A percentile compares a stretch with the other conserved stretches of the same genome.
Conservation (phyloP, 1,140 invertebrate species). For the Neodiprion fabricii region DNA sequence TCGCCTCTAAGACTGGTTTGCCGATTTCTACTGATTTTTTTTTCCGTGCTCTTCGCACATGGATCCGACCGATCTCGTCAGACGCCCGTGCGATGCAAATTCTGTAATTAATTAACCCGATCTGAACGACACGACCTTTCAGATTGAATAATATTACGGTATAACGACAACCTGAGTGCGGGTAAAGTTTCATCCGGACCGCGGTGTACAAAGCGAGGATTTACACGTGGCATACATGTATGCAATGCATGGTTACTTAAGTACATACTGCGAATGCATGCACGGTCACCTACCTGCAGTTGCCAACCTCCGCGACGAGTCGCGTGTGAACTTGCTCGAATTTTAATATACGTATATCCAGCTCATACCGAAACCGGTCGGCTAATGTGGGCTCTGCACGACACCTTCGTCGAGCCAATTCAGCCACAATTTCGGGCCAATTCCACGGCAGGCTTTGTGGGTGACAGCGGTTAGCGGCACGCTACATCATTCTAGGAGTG, state of each 20-base stretch:
- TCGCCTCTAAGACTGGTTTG: too few relatives aligned
- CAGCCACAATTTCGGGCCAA: neutral
- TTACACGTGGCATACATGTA: too few relatives aligned
- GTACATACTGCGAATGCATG: neutral
- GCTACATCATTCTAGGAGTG: constrained; percentile 25
- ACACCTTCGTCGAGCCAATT: constrained; percentile 16
- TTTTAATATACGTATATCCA: neutral
- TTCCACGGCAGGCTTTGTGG: neutral
- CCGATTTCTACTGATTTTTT: too few relatives aligned
- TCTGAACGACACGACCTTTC: neutral
- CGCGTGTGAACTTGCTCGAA: neutral
- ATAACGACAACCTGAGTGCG: neutral
- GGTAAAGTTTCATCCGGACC: too few relatives aligned
- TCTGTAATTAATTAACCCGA: neutral
- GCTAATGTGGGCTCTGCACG: constrained; percentile 29
- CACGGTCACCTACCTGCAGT: neutral
- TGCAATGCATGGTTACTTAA: neutral
- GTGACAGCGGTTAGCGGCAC: constrained; percentile 9
- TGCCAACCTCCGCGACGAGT: neutral
- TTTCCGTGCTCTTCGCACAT: too few relatives aligned
- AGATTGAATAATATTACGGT: neutral
- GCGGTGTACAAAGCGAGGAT: too few relatives aligned
- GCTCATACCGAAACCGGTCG: constrained; percentile 4
- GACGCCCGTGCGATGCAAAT: neutral
- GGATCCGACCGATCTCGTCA: too few relatives aligned